A percentile compares a stretch with the other conserved stretches of the same genome.
These are phyloP conservation scores for Medauroidea extradentata DNA, from an alignment of 1,140 invertebrate species.

Conservation along the genomic window DNA sequence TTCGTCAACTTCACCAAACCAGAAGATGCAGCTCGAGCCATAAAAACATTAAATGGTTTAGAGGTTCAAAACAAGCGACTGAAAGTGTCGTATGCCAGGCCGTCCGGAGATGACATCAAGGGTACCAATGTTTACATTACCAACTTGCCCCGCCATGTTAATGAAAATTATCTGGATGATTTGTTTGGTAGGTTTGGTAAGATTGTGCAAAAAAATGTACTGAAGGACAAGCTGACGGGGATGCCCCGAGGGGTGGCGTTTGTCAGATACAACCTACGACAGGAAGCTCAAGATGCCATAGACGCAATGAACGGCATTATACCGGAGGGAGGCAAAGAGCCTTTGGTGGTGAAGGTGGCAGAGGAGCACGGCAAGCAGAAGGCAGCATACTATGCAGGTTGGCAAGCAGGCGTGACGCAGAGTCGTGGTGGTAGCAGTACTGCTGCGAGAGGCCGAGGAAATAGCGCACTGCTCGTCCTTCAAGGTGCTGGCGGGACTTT, in stretches of 20 bases:
- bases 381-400: conserved; percentile 60
- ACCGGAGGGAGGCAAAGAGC: conserved; percentile 76
- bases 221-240: conserved; percentile 82
- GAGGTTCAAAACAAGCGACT: conserved; percentile 81
- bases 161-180: conserved; percentile 73
- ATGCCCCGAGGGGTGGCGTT: conserved; percentile 84
- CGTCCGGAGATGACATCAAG: conserved; percentile 87
- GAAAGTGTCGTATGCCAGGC: conserved; percentile 88
- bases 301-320: conserved; percentile 76
- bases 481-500: conserved; percentile 49
- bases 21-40: conserved; percentile 81
- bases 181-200: conserved; percentile 82
- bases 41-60: conserved; percentile 81
- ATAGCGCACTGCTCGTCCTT: conserved; percentile 55
- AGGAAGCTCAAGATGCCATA: conserved; percentile 86
- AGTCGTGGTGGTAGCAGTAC: conserved; percentile 44
- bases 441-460: conserved; percentile 58
- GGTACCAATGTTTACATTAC: conserved; percentile 93
- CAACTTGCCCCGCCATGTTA: conserved; percentile 80
- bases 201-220: conserved; percentile 86
- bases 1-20: conserved; percentile 89
- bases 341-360: conserved; percentile 81
- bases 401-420: conserved; percentile 52
- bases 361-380: conserved; percentile 92
- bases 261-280: conserved; percentile 79